A percentile compares a stretch with the other conserved stretches of the same genome.
These are phyloP conservation scores for Notospermus geniculatus DNA, from an alignment of 1,140 invertebrate species.

Conservation along the genomic window DNA sequence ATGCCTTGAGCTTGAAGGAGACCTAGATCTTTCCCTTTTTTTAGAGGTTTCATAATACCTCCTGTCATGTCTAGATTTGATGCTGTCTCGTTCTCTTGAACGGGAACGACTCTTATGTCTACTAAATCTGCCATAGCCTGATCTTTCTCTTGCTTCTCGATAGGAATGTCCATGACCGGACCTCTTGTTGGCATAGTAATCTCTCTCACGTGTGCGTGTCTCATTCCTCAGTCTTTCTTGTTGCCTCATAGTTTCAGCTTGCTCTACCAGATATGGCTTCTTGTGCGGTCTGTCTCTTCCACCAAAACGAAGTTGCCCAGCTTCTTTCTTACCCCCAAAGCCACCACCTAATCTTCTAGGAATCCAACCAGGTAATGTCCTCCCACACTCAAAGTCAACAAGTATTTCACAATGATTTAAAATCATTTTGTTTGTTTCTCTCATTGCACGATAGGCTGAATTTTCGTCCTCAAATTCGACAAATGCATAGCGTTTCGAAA, in stretches of 20 bases:
- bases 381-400: conserved; percentile 62
- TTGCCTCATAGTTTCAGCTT: conserved; percentile 2
- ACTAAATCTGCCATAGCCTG: background rate
- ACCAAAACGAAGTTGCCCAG: conserved; percentile 84
- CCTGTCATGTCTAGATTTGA: too few species aligned
- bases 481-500: conserved; percentile 81
- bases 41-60: too few species aligned
- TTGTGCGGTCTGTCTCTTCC: conserved; percentile 70
- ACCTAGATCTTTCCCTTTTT: conserved; percentile 9
- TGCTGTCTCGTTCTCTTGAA: too few species aligned
- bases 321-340: conserved; percentile 82
- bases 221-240: too few species aligned
- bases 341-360: conserved; percentile 82
- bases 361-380: conserved; percentile 72
- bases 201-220: too few species aligned
- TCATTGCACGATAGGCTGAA: conserved; percentile 64
- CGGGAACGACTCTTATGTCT: conserved; percentile 4
- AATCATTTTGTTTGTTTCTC: conserved; percentile 64
- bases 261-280: conserved; percentile 34
- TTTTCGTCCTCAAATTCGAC: conserved; percentile 71
- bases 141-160: conserved; percentile 10
- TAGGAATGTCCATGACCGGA: conserved; percentile 9
- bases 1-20: conserved; percentile 10
- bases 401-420: conserved; percentile 65
- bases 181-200: conserved; percentile 12